Evolutionary conservation across 2,113 vertebrate genomes (phyloP).

Genomic region (Regulus satrapa): DNA sequence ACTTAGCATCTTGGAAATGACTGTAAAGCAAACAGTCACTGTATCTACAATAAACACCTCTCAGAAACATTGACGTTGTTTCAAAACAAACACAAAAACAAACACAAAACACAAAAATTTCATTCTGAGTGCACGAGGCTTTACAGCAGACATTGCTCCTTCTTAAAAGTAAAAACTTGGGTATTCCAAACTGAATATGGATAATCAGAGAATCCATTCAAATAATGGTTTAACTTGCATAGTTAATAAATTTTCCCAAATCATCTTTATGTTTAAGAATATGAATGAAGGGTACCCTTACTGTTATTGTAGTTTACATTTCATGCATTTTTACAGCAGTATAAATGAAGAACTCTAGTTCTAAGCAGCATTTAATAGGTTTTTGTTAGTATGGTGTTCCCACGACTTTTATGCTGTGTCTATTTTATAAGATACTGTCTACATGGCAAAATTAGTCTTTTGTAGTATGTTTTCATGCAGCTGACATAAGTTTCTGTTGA

Average conservation of each 20-base stretch:
- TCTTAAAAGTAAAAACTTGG: background rate
- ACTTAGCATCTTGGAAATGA: fast-evolving
- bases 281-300: background rate
- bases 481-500: background rate
- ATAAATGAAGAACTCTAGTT: background rate
- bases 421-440: background rate
- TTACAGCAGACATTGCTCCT: background rate
- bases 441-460: background rate
- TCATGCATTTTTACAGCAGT: background rate
- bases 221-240: background rate
- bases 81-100: too few relatives aligned
- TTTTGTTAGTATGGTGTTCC: background rate
- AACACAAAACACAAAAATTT: too few relatives aligned
- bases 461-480: background rate
- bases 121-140: background rate
- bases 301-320: background rate
- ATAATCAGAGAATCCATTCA: background rate
- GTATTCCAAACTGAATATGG: background rate
- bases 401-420: background rate
- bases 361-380: background rate
- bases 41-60: background rate
- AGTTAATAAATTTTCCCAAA: background rate
- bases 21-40: background rate
- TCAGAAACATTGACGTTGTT: background rate
- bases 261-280: background rate